Evolutionary conservation across 2,888 invertebrate genomes (phyloP).

Genomic region (Acanthopleura granulata): DNA sequence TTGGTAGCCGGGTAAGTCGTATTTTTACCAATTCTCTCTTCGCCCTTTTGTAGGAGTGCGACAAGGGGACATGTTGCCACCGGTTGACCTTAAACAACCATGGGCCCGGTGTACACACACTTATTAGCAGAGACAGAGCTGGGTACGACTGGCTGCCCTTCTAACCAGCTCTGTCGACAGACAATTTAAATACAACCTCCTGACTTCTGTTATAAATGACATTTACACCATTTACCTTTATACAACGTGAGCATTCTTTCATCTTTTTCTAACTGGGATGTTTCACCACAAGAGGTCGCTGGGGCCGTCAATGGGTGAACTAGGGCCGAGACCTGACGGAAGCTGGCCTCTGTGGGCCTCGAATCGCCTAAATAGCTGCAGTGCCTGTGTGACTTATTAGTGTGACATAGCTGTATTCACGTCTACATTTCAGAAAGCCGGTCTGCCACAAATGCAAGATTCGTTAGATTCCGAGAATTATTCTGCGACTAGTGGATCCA

Average conservation of each 20-base stretch:
- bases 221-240: slow-evolving; percentile 1
- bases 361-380: slow-evolving; percentile 1
- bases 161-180: background rate
- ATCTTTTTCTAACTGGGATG: background rate
- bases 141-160: background rate
- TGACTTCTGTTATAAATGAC: background rate
- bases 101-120: background rate
- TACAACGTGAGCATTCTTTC: slow-evolving; percentile 1
- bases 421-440: slow-evolving; percentile 12
- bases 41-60: background rate
- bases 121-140: background rate
- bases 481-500: slow-evolving; percentile 12
- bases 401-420: slow-evolving; percentile 3
- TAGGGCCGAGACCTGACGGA: background rate
- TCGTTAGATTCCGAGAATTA: slow-evolving; percentile 12
- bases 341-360: background rate
- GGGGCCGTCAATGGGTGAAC: background rate
- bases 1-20: background rate
- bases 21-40: background rate
- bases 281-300: slow-evolving; percentile 1
- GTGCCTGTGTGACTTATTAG: slow-evolving; percentile 8
- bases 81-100: too few species aligned
- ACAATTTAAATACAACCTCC: slow-evolving; percentile 5
- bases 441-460: slow-evolving; percentile 7
- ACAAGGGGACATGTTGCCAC: too few species aligned